Evolutionary conservation across 92 coral and sea anemone genomes (phyloP).

Genomic region (Pocillopora grandis): DNA sequence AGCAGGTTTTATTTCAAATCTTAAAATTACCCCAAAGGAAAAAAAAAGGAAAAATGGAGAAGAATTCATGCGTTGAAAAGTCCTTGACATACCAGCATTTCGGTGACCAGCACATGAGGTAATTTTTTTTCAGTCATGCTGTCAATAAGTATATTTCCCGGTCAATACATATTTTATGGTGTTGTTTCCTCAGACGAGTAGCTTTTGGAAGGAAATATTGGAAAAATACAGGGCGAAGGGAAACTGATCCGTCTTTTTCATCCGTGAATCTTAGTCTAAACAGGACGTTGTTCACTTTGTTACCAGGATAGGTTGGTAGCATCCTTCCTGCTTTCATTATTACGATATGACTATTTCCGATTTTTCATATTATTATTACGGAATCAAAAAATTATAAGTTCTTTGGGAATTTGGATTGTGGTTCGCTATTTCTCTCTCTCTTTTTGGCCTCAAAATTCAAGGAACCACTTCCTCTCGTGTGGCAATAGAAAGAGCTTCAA

Average conservation of each 20-base stretch:
- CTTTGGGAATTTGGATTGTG: no score
- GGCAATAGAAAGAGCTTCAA: not conserved
- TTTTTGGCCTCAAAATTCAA: not conserved
- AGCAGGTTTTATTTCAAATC: no score
- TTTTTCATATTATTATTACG: no score
- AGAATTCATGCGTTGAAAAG: slow-evolving; percentile 1
- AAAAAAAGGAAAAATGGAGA: not conserved
- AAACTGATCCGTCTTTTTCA: not conserved
- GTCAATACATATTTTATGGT: slow-evolving; percentile 17
- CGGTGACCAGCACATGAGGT: slow-evolving; percentile 13
- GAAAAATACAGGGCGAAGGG: not conserved
- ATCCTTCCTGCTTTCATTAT: no score
- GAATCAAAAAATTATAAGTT: no score
- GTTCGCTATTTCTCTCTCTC: no score
- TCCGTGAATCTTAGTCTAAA: not conserved
- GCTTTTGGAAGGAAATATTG: not conserved
- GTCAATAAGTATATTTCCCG: not conserved
- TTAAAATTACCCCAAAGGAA: not conserved
- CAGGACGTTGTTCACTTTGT: not conserved
- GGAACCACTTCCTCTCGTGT: not conserved
- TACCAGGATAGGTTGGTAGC: not conserved
- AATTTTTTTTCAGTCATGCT: not conserved
- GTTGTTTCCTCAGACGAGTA: not conserved
- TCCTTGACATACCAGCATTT: slow-evolving; percentile 32
- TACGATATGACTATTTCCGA: no score